Evolutionary conservation across 2,797 vertebrate genomes (phyloP), one percentile per base, ranked within the genome.

Genomic region (Sebastes alutus): DNA sequence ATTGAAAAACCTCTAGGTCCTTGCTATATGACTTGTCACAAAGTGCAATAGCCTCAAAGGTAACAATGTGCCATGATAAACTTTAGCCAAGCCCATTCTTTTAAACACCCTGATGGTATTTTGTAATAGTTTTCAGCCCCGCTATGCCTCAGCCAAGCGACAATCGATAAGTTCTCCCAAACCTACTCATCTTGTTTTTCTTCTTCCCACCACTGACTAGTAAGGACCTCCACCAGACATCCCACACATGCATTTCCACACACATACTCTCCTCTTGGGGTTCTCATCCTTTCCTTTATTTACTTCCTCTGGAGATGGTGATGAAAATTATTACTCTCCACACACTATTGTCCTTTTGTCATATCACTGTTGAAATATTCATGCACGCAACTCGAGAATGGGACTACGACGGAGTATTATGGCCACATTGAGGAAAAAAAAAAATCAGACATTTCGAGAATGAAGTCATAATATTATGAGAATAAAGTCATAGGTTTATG

Each of bases 1-100:
- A 90, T 90, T 92, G 86, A 88, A 90, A 91, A 89, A 84, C 77
- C 80, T 89, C 33, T 22, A 72, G 67, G 81, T 88, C 69, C 54
- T 71, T 11, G 4, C 55, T 62, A 4, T 83, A 64, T 73, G 75
- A 83, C 81, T 82, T 77, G 80, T 82, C 83, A 79, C 79, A 70
- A 58, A 70, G 55, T 67, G 77, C 71, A 81, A 60, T 75, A 77
- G 76, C 82, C 86, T 88, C 56, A 67, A 76, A 86, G 69, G 73
- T 75, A 87, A 84, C 78, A 78, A 73, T 72, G 72, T 29, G 58
- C 77, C 55, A 22, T 78, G 72, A 86, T 83, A 74, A 84, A 83
- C 62, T 68, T 89, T 20, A 78, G 71, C 55, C 30, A 18, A 62
- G 54, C 20, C 58, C 9, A 6, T 63, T 29, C 30, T 55, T 75